Evolutionary conservation across 1,140 invertebrate species (phyloP).

Genomic region (Parasteatoda tepidariorum): DNA sequence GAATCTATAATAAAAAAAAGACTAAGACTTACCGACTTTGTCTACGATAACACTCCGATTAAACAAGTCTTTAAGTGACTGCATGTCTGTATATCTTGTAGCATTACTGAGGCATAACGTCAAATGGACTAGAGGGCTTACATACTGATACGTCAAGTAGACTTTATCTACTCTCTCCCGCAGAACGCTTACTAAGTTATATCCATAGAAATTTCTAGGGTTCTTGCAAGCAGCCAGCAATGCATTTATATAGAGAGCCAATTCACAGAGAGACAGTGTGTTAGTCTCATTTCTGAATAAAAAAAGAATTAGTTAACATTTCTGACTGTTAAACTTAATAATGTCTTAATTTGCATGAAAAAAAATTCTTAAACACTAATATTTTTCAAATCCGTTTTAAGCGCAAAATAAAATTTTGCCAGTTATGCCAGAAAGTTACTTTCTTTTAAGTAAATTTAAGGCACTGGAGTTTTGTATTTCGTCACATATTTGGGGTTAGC

Average conservation of each 20-base stretch:
- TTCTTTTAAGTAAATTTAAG: too few species aligned
- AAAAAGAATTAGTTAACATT: too few species aligned
- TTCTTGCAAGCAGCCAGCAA: slow-evolving; percentile 20
- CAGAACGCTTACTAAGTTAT: slow-evolving; percentile 1
- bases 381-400: too few species aligned
- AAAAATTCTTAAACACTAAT: too few species aligned
- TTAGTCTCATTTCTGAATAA: slow-evolving; percentile 16
- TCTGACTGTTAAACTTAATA: too few species aligned
- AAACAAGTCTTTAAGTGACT: not conserved
- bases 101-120: slow-evolving; percentile 13
- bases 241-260: slow-evolving; percentile 40
- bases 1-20: not conserved
- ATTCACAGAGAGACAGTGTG: not conserved
- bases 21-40: slow-evolving; percentile 3
- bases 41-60: not conserved
- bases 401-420: too few species aligned
- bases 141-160: not conserved
- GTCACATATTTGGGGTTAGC: too few species aligned
- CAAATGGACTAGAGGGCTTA: slow-evolving; percentile 7
- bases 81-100: not conserved
- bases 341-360: too few species aligned
- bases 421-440: too few species aligned
- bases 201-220: slow-evolving; percentile 36
- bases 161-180: not conserved
- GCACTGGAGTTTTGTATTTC: too few species aligned